Evolutionary conservation across 1,140 invertebrate genomes (phyloP), one percentile per base, ranked within the genome.

Genomic region (Lethocerus indicus): DNA sequence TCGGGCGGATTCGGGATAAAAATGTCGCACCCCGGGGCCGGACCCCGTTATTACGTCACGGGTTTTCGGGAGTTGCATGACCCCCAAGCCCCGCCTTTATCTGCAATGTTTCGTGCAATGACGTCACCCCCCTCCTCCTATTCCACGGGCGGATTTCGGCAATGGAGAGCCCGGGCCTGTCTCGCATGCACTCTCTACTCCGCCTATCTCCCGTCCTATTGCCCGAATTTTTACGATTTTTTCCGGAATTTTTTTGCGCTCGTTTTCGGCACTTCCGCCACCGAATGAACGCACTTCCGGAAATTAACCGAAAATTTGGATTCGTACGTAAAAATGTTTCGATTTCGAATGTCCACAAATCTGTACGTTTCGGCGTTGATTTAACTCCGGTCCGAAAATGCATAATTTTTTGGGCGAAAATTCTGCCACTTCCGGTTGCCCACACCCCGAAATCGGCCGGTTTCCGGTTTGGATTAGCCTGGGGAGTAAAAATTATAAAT

Each of bases 141-240:
- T n/a, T n/a, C n/a, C 40, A 42, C 40, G 21, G 26, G 23, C 40
- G 21, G 40, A 42, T 42, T 42, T 42, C 40, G 40, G 40, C 40
- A 42, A 42, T 42, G 40, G 40, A 42, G 40, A n/a, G n/a, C n/a
- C 40, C 40, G 40, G 40, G 40, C 40, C 40, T 42, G 40, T 24
- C 40, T 24, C 29, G 9, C n/a, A 9, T n/a, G 29, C 9, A 32
- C 9, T 32, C 29, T 32, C 29, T n/a, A 32, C 9, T 24, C 40
- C 40, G 40, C 16, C 16, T 24, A 14, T 24, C 26, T 24, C 40
- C n/a, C 18, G 21, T 42, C 23, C n/a, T 24, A 20, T 24, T 12
- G 21, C 21, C 14, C 40, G 26, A 20, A 12, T 14, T 3, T 1
- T 13, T 14, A 21, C 21, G 21, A n/a, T n/a, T 24, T 20, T 24